A percentile compares a stretch with the other conserved stretches of the same genome.
Evolutionary conservation across 2,113 vertebrate species (phyloP).

Genomic region (Mola mola): DNA sequence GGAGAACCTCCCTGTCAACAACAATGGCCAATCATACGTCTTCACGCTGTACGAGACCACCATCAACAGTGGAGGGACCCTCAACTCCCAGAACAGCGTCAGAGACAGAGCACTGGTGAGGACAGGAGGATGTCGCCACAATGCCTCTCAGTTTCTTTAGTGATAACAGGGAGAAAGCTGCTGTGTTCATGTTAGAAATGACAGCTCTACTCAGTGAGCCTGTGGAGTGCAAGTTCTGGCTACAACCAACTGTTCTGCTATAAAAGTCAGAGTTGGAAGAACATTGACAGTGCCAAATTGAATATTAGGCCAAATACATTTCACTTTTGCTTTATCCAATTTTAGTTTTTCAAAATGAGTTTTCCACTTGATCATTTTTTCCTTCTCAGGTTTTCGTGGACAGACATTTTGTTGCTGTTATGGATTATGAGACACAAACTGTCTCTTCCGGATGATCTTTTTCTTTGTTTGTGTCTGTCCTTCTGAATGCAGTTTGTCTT

Average conservation of each 20-base stretch:
- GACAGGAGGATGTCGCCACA: neutral
- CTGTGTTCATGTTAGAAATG: slow-evolving; percentile 22
- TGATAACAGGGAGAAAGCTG: slow-evolving; percentile 11
- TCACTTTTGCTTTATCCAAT: too few relatives aligned
- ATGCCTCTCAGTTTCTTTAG: slow-evolving; percentile 14
- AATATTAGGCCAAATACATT: neutral
- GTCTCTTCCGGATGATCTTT: slow-evolving; percentile 79
- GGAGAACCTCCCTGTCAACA: slow-evolving; percentile 87
- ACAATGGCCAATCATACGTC: slow-evolving; percentile 87
- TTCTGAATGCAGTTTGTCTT: too few relatives aligned
- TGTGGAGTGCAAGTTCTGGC: slow-evolving; percentile 27
- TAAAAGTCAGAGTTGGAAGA: neutral
- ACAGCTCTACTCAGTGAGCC: slow-evolving; percentile 23
- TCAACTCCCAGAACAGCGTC: slow-evolving; percentile 80
- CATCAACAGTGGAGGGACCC: slow-evolving; percentile 80
- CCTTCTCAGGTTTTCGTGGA: slow-evolving; percentile 86
- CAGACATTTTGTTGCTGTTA: slow-evolving; percentile 82
- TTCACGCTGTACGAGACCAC: slow-evolving; percentile 88
- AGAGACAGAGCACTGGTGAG: slow-evolving; percentile 89
- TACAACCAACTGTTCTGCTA: slow-evolving; percentile 17
- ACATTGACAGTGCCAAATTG: neutral
- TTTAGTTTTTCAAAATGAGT: too few relatives aligned
- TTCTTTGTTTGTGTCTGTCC: too few relatives aligned
- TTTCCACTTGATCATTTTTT: neutral
- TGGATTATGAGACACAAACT: slow-evolving; percentile 83